Percentiles rank a stretch among this genome's conserved stretches.
Conservation (phyloP, 2,888 invertebrate genomes). For the Protophormia terraenovae region DNA sequence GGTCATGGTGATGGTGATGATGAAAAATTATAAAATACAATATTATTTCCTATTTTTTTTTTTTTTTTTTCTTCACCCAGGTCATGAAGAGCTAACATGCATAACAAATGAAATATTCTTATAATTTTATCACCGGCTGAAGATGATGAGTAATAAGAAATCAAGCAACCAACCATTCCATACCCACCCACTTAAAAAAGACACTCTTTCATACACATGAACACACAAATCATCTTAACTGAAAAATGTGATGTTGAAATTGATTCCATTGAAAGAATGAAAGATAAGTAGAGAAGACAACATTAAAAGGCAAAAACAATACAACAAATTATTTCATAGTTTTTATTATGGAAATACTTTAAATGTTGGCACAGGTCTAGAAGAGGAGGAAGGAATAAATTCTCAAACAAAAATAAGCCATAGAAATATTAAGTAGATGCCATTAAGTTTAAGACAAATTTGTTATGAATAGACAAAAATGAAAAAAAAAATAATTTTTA, state of each 20-base stretch:
- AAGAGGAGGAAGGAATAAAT: background rate
- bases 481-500: background rate
- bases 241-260: constrained; percentile 56
- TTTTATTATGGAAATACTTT: background rate
- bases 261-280: constrained; percentile 31
- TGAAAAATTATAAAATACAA: background rate
- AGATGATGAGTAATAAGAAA: background rate
- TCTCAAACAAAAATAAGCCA: constrained; percentile 16
- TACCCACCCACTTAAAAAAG: constrained; percentile 33
- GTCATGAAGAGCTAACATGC: constrained; percentile 15
- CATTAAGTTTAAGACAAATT: constrained; percentile 51
- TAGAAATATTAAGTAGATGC: constrained; percentile 57
- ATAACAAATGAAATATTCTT: constrained; percentile 16
- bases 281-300: background rate
- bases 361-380: constrained; percentile 46
- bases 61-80: constrained; percentile 2
- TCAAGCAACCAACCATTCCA: background rate
- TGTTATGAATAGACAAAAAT: constrained; percentile 15
- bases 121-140: constrained; percentile 12
- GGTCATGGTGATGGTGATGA: constrained; percentile 48
- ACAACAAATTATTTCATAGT: background rate
- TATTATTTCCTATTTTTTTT: no score
- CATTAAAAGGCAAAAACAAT: constrained; percentile 3
- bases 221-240: background rate
- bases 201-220: no score